phyloP scores from a whole-genome alignment of 30 jellyfish, hydroid and myxozoan species.

The Euphysa ruthae region DNA sequence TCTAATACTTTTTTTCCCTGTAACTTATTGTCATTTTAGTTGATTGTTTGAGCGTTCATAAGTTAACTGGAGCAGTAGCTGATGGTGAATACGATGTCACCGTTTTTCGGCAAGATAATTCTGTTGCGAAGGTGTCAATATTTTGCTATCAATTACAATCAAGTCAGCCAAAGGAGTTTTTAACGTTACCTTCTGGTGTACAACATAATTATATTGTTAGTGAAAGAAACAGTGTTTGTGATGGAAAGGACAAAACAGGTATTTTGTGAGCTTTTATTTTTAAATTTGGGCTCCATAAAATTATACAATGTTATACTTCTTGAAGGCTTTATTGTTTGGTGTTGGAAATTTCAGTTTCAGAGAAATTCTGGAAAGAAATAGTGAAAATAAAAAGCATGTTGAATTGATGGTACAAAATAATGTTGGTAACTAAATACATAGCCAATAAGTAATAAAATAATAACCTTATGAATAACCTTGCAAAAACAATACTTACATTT shows the following conservation, averaged over 20 bases:
- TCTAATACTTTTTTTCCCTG: background rate
- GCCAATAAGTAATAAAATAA: too few species aligned
- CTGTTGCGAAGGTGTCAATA: constrained; percentile 36
- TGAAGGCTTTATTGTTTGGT: too few species aligned
- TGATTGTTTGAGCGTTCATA: constrained; percentile 78
- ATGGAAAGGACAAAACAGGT: constrained; percentile 24
- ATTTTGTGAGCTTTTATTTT: too few species aligned
- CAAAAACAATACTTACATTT: too few species aligned
- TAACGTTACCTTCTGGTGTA: constrained; percentile 64
- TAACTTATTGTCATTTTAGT: constrained; percentile 22
- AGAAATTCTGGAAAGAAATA: too few species aligned
- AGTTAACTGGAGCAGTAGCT: constrained; percentile 40
- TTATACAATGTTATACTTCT: too few species aligned
- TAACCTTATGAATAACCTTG: too few species aligned
- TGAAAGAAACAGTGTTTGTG: background rate
- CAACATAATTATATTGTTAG: constrained; percentile 45
- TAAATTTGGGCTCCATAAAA: too few species aligned
- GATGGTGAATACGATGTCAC: constrained; percentile 81
- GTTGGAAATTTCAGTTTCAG: too few species aligned
- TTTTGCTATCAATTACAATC: constrained; percentile 74
- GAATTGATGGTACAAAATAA: too few species aligned
- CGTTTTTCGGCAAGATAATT: constrained; percentile 52
- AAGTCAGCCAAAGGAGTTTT: constrained; percentile 63
- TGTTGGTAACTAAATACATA: too few species aligned
- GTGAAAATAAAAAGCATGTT: too few species aligned